These are phyloP conservation scores for Apis dorsata DNA, from an alignment of 1,140 invertebrate species.

Conservation along the genomic window DNA sequence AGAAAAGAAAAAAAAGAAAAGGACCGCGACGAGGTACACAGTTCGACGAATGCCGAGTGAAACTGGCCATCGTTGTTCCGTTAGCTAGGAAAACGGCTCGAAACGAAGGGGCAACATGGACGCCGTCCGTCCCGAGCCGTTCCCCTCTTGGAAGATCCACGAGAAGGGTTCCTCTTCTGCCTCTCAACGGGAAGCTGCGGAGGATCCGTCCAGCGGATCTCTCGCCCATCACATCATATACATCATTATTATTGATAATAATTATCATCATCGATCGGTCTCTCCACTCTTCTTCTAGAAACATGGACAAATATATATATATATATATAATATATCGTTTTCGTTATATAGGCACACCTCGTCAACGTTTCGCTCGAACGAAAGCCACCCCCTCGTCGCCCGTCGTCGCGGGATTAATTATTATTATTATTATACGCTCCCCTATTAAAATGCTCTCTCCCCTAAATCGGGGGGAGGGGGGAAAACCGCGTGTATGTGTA, in stretches of 20 bases:
- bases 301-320: conserved; percentile 16
- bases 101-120: conserved; percentile 37
- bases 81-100: conserved; percentile 42
- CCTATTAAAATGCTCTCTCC: background rate
- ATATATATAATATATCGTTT: background rate
- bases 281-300: conserved; percentile 5
- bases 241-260: background rate
- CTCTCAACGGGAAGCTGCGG: conserved; percentile 52
- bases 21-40: background rate
- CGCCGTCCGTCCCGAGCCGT: conserved; percentile 52
- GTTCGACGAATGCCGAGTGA: conserved; percentile 34
- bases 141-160: conserved; percentile 37
- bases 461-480: background rate
- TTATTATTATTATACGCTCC: background rate
- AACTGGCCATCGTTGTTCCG: conserved; percentile 45
- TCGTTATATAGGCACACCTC: background rate
- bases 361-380: background rate
- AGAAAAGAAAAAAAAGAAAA: background rate
- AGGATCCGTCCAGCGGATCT: conserved; percentile 54
- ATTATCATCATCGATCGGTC: background rate
- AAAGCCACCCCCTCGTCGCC: background rate
- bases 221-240: conserved; percentile 15
- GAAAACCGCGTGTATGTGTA: no score
- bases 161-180: conserved; percentile 54
- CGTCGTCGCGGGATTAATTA: conserved; percentile 16